phyloP scores from a whole-genome alignment of 2,888 invertebrate species.

The Drosophila dives region DNA sequence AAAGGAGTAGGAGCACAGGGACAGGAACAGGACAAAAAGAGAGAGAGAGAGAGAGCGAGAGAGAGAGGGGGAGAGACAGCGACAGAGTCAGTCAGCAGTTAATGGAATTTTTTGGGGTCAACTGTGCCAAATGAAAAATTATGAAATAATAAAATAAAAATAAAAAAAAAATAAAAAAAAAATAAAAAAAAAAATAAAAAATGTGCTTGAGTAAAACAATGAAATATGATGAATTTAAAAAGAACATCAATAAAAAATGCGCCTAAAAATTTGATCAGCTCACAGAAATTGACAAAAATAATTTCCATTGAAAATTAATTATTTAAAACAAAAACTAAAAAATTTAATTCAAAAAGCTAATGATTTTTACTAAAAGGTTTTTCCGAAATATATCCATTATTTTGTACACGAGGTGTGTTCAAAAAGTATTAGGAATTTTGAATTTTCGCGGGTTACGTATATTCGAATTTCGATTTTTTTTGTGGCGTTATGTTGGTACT shows the following conservation, averaged over 20 bases:
- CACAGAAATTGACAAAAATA: neutral
- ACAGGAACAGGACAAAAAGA: neutral
- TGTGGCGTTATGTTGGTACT: too few relatives aligned
- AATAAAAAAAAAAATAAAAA: too few relatives aligned
- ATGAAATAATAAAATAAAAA: too few relatives aligned
- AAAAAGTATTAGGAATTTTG: too few relatives aligned
- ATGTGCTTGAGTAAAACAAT: slow-evolving; percentile 20
- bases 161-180: too few relatives aligned
- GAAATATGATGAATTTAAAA: slow-evolving; percentile 23
- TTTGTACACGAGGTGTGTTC: too few relatives aligned
- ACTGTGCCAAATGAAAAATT: slow-evolving; percentile 8
- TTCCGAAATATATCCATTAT: too few relatives aligned
- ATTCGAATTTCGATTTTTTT: too few relatives aligned
- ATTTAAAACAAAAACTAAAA: neutral
- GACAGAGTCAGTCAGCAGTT: neutral
- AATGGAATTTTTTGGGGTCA: slow-evolving; percentile 16
- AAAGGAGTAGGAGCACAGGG: neutral
- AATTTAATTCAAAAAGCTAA: neutral
- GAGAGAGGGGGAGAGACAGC: neutral
- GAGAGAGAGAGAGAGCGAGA: neutral
- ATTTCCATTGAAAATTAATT: neutral
- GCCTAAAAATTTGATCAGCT: neutral
- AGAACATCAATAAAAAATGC: neutral
- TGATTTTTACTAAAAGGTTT: too few relatives aligned
- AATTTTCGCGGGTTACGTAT: too few relatives aligned